phyloP scores from a whole-genome alignment of 2,113 vertebrate genomes.

The Ceratotherium simum region DNA sequence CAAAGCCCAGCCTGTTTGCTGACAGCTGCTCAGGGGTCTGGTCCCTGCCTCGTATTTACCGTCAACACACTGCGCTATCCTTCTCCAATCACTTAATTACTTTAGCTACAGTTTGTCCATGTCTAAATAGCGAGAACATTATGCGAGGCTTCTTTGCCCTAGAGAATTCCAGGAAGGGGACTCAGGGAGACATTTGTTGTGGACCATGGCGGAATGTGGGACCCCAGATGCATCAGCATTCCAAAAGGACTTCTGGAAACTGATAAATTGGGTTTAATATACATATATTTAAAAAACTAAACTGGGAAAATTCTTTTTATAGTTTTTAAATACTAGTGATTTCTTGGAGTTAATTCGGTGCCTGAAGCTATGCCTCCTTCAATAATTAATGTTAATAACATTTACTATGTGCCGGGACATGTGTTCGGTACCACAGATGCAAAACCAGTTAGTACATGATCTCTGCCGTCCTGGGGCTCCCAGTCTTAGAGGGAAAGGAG shows the following conservation, averaged over 20 bases:
- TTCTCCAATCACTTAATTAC: background rate
- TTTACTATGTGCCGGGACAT: too few species aligned
- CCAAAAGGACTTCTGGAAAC: background rate
- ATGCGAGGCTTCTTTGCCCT: too few species aligned
- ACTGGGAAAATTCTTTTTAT: background rate
- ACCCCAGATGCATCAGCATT: background rate
- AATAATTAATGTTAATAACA: background rate
- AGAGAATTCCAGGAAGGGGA: background rate
- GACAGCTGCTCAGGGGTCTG: background rate
- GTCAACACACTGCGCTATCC: fast-evolving
- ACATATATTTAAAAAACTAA: too few species aligned
- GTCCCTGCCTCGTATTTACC: background rate
- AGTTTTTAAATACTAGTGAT: background rate
- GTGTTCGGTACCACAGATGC: too few species aligned
- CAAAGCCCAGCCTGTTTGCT: background rate
- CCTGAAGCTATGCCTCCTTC: background rate
- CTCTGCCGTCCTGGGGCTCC: too few species aligned
- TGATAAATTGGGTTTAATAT: too few species aligned
- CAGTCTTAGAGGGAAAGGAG: too few species aligned
- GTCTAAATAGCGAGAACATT: background rate
- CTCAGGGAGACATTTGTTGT: background rate
- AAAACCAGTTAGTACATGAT: fast-evolving
- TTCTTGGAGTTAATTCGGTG: background rate
- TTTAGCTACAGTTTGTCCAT: background rate
- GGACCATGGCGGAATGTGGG: fast-evolving